Percentiles rank a stretch among this genome's conserved stretches.
These are phyloP conservation scores for Drosophila mauritiana DNA, from an alignment of 1,140 invertebrate species.

Conservation along the genomic window DNA sequence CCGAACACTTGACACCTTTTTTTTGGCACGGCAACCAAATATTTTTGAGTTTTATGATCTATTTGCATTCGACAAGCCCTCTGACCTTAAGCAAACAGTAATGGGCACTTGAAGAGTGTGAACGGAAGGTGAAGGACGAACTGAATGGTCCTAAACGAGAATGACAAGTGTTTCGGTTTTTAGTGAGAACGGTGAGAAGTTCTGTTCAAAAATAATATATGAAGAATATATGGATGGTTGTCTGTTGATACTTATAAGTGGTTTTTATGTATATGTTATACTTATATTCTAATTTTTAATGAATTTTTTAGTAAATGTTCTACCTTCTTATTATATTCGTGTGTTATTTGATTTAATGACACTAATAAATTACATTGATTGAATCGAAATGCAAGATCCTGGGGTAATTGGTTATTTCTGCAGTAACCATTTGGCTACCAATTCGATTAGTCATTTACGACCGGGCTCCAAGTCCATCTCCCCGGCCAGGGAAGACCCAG, in stretches of 20 bases:
- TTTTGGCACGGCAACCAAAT: conserved; percentile 42
- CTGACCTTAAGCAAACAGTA: conserved; percentile 59
- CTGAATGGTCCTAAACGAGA: not conserved
- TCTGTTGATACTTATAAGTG: not conserved
- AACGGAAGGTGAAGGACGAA: conserved; percentile 18
- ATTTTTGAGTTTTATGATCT: conserved; percentile 55
- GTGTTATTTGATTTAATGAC: not conserved
- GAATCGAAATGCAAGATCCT: conserved; percentile 1
- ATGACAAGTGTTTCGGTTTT: conserved; percentile 18
- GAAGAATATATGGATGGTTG: not conserved
- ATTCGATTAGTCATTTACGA: conserved; percentile 68
- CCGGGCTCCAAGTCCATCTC: conserved; percentile 5
- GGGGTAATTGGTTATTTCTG: conserved; percentile 6
- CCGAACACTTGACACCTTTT: conserved; percentile 63
- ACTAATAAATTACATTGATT: not conserved
- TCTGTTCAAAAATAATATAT: not conserved
- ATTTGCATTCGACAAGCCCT: conserved; percentile 58
- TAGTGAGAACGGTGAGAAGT: not conserved
- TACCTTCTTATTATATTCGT: not conserved
- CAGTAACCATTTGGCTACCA: conserved; percentile 56
- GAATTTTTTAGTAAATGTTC: no score
- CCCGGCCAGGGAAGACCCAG: conserved; percentile 1
- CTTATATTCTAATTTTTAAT: no score
- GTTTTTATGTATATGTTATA: no score
- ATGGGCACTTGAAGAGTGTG: conserved; percentile 39